Conservation (phyloP, 2,888 invertebrate genomes). For the Heterodera filipjevi region DNA sequence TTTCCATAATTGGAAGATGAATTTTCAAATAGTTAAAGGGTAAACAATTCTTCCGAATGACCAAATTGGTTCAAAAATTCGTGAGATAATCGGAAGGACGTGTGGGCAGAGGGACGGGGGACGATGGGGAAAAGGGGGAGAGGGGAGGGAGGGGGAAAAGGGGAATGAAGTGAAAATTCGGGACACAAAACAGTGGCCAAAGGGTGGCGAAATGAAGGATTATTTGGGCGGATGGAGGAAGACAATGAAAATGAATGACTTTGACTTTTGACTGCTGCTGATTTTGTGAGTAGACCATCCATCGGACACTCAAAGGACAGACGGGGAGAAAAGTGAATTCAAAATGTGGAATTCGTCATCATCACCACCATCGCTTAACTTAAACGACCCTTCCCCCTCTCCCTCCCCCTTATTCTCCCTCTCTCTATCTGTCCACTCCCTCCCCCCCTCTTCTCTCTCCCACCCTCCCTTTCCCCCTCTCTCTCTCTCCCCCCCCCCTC, state of each 20-base stretch:
- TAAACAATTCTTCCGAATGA: no score
- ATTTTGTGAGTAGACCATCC: not conserved
- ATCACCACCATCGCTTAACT: not conserved
- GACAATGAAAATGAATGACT: not conserved
- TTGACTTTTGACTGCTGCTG: not conserved
- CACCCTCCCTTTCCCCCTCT: no score
- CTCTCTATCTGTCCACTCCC: no score
- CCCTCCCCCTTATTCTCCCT: no score
- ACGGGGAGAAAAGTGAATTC: not conserved
- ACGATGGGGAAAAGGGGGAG: not conserved
- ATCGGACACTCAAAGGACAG: slow-evolving; percentile 1
- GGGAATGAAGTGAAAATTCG: slow-evolving; percentile 2
- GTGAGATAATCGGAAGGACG: not conserved
- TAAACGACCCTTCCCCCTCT: not conserved
- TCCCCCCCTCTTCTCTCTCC: no score
- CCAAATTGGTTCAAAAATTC: not conserved
- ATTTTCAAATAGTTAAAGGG: no score
- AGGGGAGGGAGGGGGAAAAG: not conserved
- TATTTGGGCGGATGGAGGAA: not conserved
- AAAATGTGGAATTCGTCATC: not conserved
- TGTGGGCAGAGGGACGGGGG: no score
- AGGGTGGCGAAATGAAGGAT: slow-evolving; percentile 10
- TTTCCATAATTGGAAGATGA: no score
- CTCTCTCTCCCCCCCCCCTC: no score
- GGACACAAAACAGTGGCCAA: not conserved